phyloP scores from a whole-genome alignment of 2,888 invertebrate genomes.

The Frankliniella fusca region DNA sequence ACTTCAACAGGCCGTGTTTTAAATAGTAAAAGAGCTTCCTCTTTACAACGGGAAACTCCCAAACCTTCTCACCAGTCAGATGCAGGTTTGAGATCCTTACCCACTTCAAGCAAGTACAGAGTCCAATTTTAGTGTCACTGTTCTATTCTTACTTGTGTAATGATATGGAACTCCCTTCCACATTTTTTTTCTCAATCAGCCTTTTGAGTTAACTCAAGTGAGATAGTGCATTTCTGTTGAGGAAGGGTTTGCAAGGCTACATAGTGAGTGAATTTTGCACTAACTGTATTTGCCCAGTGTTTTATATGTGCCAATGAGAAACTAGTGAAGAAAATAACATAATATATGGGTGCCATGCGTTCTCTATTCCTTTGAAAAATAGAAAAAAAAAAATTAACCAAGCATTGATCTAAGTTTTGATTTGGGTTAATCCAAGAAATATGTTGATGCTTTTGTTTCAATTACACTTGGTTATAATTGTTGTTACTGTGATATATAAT shows the following conservation, averaged over 20 bases:
- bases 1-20: slow-evolving; percentile 35
- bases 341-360: neutral
- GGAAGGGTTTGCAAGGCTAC: no score
- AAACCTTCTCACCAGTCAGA: slow-evolving; percentile 36
- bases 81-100: slow-evolving; percentile 42
- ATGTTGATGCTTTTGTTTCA: neutral
- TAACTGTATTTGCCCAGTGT: neutral
- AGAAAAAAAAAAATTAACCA: neutral
- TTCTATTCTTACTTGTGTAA: neutral
- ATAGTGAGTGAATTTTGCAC: neutral
- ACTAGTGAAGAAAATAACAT: neutral
- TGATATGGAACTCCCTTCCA: neutral
- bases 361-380: neutral
- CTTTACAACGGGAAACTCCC: slow-evolving; percentile 40
- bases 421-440: neutral
- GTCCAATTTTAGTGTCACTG: slow-evolving; percentile 64
- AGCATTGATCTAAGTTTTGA: neutral
- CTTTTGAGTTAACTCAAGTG: neutral
- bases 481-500: neutral
- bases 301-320: neutral
- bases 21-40: slow-evolving; percentile 38
- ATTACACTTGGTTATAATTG: neutral
- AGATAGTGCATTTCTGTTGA: neutral
- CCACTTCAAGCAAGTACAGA: slow-evolving; percentile 64
- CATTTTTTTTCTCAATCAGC: neutral